Conservation (phyloP, 1,140 invertebrate species). For the Cardiocondyla obscurior region DNA sequence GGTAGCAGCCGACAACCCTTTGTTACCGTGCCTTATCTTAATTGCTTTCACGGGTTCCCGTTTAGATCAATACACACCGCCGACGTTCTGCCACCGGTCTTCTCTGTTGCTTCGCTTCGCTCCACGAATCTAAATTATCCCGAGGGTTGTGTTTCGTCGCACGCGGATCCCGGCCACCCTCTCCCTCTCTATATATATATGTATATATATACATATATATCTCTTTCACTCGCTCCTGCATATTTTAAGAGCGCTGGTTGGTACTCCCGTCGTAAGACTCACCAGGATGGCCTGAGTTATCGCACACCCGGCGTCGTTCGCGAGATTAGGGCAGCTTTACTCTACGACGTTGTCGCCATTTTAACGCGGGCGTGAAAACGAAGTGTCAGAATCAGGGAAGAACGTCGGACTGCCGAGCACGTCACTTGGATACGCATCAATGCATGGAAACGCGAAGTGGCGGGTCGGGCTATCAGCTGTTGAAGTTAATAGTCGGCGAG, state of each 20-base stretch:
- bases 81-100: constrained; percentile 46
- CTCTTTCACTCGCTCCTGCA: constrained; percentile 39
- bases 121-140: constrained; percentile 78
- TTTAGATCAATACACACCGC: constrained; percentile 81
- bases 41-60: constrained; percentile 82
- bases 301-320: constrained; percentile 25
- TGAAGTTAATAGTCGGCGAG: not conserved
- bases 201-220: no score
- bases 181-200: no score
- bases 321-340: constrained; percentile 30
- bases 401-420: not conserved
- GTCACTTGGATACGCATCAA: not conserved
- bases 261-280: constrained; percentile 3
- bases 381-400: not conserved
- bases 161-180: constrained; percentile 58
- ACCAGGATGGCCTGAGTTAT: constrained; percentile 53
- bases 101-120: constrained; percentile 44
- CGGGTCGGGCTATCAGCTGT: not conserved
- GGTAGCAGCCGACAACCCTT: constrained; percentile 80
- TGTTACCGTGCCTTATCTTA: constrained; percentile 83
- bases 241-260: constrained; percentile 53
- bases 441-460: not conserved
- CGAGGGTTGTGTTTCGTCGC: constrained; percentile 71
- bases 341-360: constrained; percentile 20
- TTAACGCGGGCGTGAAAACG: constrained; percentile 13